Percentiles rank a stretch among this genome's conserved stretches.
Conservation (phyloP, 2,888 invertebrate species). For the Geophilus truncorum region DNA sequence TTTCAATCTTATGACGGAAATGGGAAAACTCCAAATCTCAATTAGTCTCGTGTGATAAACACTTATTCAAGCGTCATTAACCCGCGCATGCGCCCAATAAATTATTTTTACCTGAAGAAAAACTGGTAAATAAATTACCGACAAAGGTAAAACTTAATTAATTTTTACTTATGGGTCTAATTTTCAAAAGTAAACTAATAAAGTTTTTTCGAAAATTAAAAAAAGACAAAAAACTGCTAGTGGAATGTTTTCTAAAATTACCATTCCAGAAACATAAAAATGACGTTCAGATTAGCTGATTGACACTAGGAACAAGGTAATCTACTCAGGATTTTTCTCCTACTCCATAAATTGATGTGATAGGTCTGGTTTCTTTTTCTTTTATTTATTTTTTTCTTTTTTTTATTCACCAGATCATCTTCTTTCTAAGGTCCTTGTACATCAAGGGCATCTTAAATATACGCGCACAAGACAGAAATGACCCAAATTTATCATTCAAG, state of each 20-base stretch:
- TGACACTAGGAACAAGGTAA: slow-evolving; percentile 18
- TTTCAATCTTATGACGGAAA: slow-evolving; percentile 10
- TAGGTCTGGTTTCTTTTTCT: not conserved
- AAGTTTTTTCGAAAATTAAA: not conserved
- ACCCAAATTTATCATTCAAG: slow-evolving; percentile 1
- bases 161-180: not conserved
- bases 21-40: slow-evolving; percentile 5
- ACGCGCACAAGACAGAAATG: not conserved
- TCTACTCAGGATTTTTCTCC: slow-evolving; percentile 8
- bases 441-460: not conserved
- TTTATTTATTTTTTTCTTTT: not conserved
- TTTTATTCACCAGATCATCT: not conserved
- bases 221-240: not conserved
- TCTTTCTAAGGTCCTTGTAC: slow-evolving; percentile 17
- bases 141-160: slow-evolving; percentile 9
- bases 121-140: not conserved
- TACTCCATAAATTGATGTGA: slow-evolving; percentile 21
- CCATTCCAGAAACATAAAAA: not conserved
- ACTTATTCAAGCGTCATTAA: slow-evolving; percentile 2
- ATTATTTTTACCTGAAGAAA: not conserved
- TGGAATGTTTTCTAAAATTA: not conserved
- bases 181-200: not conserved
- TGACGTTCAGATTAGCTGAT: not conserved
- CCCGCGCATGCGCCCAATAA: slow-evolving; percentile 7
- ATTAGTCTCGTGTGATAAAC: slow-evolving; percentile 14